Evolutionary conservation across 1,140 invertebrate genomes (phyloP).

Genomic region (Drosophila novamexicana): DNA sequence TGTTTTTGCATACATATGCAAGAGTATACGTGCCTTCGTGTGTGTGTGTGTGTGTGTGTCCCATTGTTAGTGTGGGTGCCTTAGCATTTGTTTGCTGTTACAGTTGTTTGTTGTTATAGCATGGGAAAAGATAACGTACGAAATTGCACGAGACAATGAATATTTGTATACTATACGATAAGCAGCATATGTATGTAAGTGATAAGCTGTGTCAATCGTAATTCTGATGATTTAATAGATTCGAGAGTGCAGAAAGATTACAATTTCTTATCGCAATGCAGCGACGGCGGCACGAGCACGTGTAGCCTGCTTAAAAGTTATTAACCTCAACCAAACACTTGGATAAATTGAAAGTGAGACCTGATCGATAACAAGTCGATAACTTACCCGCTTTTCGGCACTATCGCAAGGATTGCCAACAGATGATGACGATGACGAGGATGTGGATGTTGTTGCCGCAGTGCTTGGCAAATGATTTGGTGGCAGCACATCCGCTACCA

Average conservation of each 20-base stretch:
- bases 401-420: constrained; percentile 82
- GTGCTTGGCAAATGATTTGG: constrained; percentile 57
- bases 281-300: constrained; percentile 16
- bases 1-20: constrained; percentile 47
- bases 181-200: background rate
- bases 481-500: constrained; percentile 61
- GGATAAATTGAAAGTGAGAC: constrained; percentile 18
- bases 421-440: constrained; percentile 69
- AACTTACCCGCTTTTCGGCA: constrained; percentile 82
- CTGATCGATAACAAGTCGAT: background rate
- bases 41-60: constrained; percentile 36
- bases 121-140: constrained; percentile 51
- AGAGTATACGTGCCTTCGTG: background rate
- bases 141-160: constrained; percentile 44
- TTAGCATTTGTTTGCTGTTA: constrained; percentile 48
- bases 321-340: constrained; percentile 33
- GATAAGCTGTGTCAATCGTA: constrained; percentile 20
- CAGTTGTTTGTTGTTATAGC: constrained; percentile 40
- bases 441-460: constrained; percentile 70
- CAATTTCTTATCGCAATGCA: constrained; percentile 23
- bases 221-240: constrained; percentile 23
- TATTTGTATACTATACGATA: constrained; percentile 17
- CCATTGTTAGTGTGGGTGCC: constrained; percentile 21
- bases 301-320: constrained; percentile 28
- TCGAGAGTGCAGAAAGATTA: constrained; percentile 9